Base-by-base conservation (phyloP, 2,797 vertebrate genomes). In the Onychomys torridus region DNA sequence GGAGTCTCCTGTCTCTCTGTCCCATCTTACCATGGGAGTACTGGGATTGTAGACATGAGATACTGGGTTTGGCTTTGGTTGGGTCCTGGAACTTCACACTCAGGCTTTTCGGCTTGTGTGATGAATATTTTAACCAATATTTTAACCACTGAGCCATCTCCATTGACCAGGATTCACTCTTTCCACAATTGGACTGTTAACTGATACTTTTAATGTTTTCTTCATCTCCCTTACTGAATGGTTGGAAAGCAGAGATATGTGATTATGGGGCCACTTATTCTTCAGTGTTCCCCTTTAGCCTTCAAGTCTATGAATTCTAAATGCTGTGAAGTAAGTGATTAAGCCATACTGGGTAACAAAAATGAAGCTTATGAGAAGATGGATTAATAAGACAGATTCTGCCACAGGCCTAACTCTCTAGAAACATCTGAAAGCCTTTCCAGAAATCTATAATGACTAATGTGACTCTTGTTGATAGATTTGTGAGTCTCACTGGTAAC, bases 371-470 rank as follows among this genome's bases (percentile, higher is more conserved):
- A 67, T 27, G 82, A 79, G 78, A 71, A 63, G 17, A 27, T 49
- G 0, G 0, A 88, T 96, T 29, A 73, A 84, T 90, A 75, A 96
- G 89, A 95, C 67, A 79, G 78, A 95, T 96, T 91, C 75, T 89
- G 61, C 91, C 86, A 92, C 94, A 97, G 95, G 97, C 52, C 93
- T 63, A 73, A 0, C 94, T 97, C 93, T 97, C 97, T 95, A 95
- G 43, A 59, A 91, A 79, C 34, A 95, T 93, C 92, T 97, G 81
- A 90, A 95, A 94, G 79, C 43, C 57, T 98, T 94, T 69, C 96
- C 90, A 46, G 95, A 37, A 76, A 93, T 55, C 90, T 71, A 1
- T 52, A 69, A 67, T 78, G 95, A 96, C 75, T 93, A 65, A 71
- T 14, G 34, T 49, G 57, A 77, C 96, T 98, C 94, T 85, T 43